phyloP scores from a whole-genome alignment of 2,888 invertebrate genomes.

The Rhingia campestris region DNA sequence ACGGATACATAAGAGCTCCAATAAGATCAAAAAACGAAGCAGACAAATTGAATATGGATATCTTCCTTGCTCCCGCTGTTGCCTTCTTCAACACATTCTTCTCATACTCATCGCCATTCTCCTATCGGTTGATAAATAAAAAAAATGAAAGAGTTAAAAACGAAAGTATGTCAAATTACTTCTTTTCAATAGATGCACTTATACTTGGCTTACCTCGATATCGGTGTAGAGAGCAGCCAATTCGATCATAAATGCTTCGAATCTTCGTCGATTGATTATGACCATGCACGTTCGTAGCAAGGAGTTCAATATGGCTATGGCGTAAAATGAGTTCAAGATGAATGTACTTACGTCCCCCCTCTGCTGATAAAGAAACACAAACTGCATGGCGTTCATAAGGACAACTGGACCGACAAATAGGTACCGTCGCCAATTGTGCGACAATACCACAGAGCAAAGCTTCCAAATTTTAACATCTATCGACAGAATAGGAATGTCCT shows the following conservation, averaged over 20 bases:
- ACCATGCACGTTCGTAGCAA: constrained; percentile 79
- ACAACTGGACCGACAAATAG: constrained; percentile 77
- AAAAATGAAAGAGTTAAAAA: not conserved
- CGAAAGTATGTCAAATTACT: too few species aligned
- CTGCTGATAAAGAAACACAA: constrained; percentile 77
- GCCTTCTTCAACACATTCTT: constrained; percentile 74
- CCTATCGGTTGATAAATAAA: constrained; percentile 50
- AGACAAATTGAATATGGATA: constrained; percentile 79
- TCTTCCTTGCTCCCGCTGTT: constrained; percentile 76
- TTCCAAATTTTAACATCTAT: constrained; percentile 80
- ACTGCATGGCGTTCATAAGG: constrained; percentile 78
- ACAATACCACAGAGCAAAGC: constrained; percentile 77
- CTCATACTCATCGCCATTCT: constrained; percentile 71
- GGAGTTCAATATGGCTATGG: constrained; percentile 78
- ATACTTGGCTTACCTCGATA: constrained; percentile 75
- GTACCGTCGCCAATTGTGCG: constrained; percentile 78
- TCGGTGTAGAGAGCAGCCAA: constrained; percentile 76
- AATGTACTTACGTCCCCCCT: constrained; percentile 78
- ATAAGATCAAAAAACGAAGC: constrained; percentile 77
- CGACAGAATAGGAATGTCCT: constrained; percentile 78
- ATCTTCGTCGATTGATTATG: constrained; percentile 76
- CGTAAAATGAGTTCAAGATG: constrained; percentile 79
- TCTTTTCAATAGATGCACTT: not conserved
- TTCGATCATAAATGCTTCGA: constrained; percentile 78
- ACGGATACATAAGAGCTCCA: constrained; percentile 77